Evolutionary conservation across 2,113 vertebrate genomes (phyloP), one percentile per base, ranked within the genome.

Genomic region (Sprattus sprattus): DNA sequence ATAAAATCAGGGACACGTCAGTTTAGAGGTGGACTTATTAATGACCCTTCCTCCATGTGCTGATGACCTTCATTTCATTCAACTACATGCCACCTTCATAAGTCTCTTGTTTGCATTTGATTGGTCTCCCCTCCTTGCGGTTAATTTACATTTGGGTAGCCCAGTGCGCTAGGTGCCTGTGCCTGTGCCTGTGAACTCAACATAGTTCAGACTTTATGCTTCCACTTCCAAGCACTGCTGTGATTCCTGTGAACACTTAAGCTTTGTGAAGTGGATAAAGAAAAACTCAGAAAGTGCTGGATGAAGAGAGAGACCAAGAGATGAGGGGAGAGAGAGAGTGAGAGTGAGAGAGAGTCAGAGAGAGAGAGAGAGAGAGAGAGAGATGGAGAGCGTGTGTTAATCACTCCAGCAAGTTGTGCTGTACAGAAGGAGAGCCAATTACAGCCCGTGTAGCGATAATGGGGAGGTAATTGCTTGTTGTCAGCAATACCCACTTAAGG

Each of bases 361-460:
- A 25, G 60, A 28, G 25, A 67, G 1, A 9, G n/a, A 28, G 2
- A 67, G n/a, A 28, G 2, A 67, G 25, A 67, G 64, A 67, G 25
- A 10, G n/a, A 67, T 7, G 64, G 64, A 28, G 7, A 67, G 64
- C 7, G n/a, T 67, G 49, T n/a, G 44, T 85, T 81, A 87, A 87
- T 87, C 52, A 85, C 50, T 87, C 60, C 46, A 5, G 57, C 28
- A 82, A 84, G 86, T 49, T 87, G 85, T 83, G 81, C 84, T 32
- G 78, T 89, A 84, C n/a, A 89, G 87, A 89, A 85, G 87, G 88
- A 89, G 88, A 87, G 88, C 91, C 91, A 93, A 93, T 94, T 93
- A 93, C 85, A 91, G 88, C 86, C 85, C 92, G 90, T 89, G 90
- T 91, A 92, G 90, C 85, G 91, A 93, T 93, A 94, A 94, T 92